Base-by-base conservation (phyloP, 2,113 vertebrate species). In the Phyllostomus discolor region DNA sequence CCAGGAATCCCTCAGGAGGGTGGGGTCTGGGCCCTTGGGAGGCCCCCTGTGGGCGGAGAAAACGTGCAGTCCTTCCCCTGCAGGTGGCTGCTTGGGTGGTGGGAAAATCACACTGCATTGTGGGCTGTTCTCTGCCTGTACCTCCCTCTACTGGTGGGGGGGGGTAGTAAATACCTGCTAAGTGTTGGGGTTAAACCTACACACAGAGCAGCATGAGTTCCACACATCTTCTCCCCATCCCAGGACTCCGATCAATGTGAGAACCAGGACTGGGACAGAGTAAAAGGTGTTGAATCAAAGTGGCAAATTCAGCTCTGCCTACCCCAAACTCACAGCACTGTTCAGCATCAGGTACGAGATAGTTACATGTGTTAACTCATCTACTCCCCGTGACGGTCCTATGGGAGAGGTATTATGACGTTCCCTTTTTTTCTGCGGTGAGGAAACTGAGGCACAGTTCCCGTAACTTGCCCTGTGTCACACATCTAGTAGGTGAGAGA, bases 121-220 rank as follows among this genome's bases (percentile, higher is more conserved):
- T 41, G 70, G 33, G 79, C 35, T 4, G 41, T 28, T n/a, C 72
- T 79, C 43, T 4, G 52, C 62, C 5, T 20, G 10, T 1, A 8
- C 38, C 20, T 48, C 31, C 38, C 26, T 48, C 35, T 26, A 3
- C 28, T n/a, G 0, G 1, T 1, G 6, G 15, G 46, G 38, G 26
- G 12, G 35, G 43, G 43, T 66, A 22, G 10, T 43, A 7, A 35
- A 43, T 19, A 14, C 10, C 31, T 31, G 20, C 35, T 43, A 48
- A 84, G 35, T 54, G 59, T 70, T 1, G 4, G 22, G 16, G 52
- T 48, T 78, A 33, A 57, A 82, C 31, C 19, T 10, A n/a, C 14
- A 8, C 7, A 10, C 9, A 2, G 70, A 78, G 10, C 28, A 78
- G 33, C 57, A n/a, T 10, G 15, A 46, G 48, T n/a, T 41, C 46